phyloP scores from a whole-genome alignment of 2,113 vertebrate genomes.

The Mormoops blainvillei region DNA sequence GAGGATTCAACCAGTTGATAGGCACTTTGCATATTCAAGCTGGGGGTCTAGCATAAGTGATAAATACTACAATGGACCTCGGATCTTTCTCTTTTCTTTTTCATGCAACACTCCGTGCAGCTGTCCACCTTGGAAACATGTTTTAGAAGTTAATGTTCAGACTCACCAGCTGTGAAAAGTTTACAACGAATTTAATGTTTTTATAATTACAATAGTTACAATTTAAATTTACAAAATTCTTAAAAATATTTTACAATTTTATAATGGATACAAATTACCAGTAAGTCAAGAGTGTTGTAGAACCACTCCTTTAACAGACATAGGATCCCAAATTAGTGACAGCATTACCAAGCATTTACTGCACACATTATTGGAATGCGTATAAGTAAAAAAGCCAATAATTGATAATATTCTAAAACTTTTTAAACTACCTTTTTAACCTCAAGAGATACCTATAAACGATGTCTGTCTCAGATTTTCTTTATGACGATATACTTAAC shows the following conservation, averaged over 20 bases:
- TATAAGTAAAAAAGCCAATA: background rate
- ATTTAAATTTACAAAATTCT: background rate
- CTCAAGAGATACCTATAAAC: background rate
- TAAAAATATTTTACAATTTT: background rate
- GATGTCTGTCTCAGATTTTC: background rate
- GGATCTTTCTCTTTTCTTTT: background rate
- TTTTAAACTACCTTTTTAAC: background rate
- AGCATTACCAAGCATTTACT: background rate
- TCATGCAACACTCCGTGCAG: background rate
- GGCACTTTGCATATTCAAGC: background rate
- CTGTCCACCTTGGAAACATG: background rate
- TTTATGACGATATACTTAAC: background rate
- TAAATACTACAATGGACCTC: background rate
- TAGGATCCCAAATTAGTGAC: background rate
- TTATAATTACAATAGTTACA: background rate
- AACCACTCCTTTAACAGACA: background rate
- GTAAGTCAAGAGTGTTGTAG: background rate
- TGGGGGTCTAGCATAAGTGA: background rate
- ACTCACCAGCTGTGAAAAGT: background rate
- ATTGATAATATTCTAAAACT: background rate
- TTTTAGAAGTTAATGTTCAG: slow-evolving; percentile 26
- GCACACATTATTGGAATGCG: background rate
- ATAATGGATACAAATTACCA: background rate
- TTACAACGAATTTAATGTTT: background rate
- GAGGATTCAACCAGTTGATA: background rate